Base-by-base conservation (phyloP, 2,113 vertebrate genomes). In the Parotia lawesii region DNA sequence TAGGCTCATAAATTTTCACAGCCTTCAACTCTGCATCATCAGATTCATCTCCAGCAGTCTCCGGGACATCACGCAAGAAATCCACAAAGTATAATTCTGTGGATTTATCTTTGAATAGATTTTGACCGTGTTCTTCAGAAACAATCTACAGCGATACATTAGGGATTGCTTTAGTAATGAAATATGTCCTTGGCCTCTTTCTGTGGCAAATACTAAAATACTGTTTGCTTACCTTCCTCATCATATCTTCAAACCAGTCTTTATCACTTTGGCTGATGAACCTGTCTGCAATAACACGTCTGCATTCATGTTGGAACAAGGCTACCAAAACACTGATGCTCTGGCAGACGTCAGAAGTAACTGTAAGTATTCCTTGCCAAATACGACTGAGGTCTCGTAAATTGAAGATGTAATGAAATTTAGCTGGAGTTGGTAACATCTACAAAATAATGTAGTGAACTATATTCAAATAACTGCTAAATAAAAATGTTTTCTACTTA, bases 381-480 rank as follows among this genome's bases (percentile, higher is more conserved):
- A 99, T 98, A 27, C 98, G 98, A 91, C 98, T 98, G 79, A 98
- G 97, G 94, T 99, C 98, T 87, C 98, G 97, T 89, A 99, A 97
- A 95, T 98, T 99, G 93, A 99, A 98, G 93, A 98, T 96, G 95
- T 99, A 99, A 97, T 99, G 98, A 92, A 99, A 99, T 96, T 98
- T 99, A 17, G 98, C 97, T 27, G 98, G 98, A 67, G 98, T 98
- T 20, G 98, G 98, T 77, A 98, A 89, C 98, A 99, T 98, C 98
- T 98, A 94, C 38, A 95, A 97, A 94, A 95, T 12, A 95, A 96
- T 14, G 16, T 31, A 47, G 54, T 27, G 22, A 77, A 14, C 3
- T 65, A 62, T n/a, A 66, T 40, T 91, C 38, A 87, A 37, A 50
- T 62, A 86, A 40, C 31, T 83, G 51, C 22, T 73, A 92, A 71